Base-by-base conservation (phyloP, 2,113 vertebrate genomes). In the Coptodon rendalli region DNA sequence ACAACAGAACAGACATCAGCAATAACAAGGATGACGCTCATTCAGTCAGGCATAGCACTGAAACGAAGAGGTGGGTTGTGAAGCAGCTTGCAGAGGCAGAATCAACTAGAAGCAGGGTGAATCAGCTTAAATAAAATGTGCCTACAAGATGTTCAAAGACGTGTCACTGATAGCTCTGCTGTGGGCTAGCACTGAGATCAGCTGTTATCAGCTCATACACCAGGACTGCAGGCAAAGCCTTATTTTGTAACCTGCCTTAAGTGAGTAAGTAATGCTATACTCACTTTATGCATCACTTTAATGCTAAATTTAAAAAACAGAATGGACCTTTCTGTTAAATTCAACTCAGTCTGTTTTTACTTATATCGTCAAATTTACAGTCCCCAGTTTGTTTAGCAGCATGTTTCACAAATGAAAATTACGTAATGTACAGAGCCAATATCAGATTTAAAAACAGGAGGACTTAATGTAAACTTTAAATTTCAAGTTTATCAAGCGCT, bases 371-470 rank as follows among this genome's bases (percentile, higher is more conserved):
- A 66, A 7, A 66, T 36, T 66, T 36, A 66, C 17, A 66, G 9
- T 29, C 3, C 56, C 56, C 7, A 0, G 7, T 11, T 63, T 34
- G 61, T 36, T 66, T 36, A 36, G 6, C 2, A 0, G 61, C 31
- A 66, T n/a, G 61, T 38, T 38, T 66, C 31, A 38, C 61, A 38
- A 66, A 38, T n/a, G 34, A 38, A 66, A 38, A 66, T 38, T 66
- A 38, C 19, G 1, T n/a, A 0, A 66, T 66, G 61, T 66, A 38
- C 61, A n/a, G 3, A 38, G 6, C 17, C 34, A 66, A n/a, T 38
- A 66, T 66, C 61, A 66, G 61, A 38, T 66, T 66, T 66, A 38
- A 3, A 66, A 38, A 66, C 61, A 66, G 14, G 54, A 57, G 24
- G 61, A n/a, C 61, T 66, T 66, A 38, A 38, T n/a, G 17, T 12